Evolutionary conservation across 2,113 vertebrate genomes (phyloP).

Genomic region (Phrynosoma blainvillii): DNA sequence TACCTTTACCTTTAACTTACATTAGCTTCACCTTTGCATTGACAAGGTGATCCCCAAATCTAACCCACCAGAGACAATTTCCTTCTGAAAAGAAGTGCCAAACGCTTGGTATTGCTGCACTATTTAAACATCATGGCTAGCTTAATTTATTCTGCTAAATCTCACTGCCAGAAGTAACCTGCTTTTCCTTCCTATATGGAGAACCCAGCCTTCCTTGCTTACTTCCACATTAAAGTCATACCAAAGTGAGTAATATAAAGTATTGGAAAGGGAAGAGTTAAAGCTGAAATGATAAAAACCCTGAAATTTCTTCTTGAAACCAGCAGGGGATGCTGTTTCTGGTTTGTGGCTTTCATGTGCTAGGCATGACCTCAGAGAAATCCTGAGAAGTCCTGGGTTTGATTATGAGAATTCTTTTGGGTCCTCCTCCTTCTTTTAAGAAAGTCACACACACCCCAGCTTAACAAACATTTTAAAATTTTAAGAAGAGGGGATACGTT

Average conservation of each 20-base stretch:
- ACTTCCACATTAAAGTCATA: fast-evolving
- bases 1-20: no score
- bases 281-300: constrained; percentile 30
- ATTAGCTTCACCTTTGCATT: neutral
- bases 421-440: constrained; percentile 65
- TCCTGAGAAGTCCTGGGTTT: constrained; percentile 76
- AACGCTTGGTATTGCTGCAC: neutral
- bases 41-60: neutral
- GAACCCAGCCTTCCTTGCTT: no score
- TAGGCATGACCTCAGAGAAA: constrained; percentile 76
- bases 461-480: constrained; percentile 78
- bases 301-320: constrained; percentile 65
- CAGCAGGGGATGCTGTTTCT: constrained; percentile 74
- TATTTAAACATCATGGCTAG: neutral
- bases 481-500: constrained; percentile 64
- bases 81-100: neutral
- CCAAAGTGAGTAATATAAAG: constrained; percentile 15
- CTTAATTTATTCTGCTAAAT: neutral
- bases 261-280: constrained; percentile 46
- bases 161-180: neutral
- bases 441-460: constrained; percentile 80
- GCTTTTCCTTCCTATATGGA: neutral
- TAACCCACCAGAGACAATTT: neutral
- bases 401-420: constrained; percentile 74
- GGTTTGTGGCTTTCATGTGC: constrained; percentile 69